These are phyloP conservation scores for Corythaeola cristata DNA, from an alignment of 2,113 vertebrate species.

Conservation along the genomic window DNA sequence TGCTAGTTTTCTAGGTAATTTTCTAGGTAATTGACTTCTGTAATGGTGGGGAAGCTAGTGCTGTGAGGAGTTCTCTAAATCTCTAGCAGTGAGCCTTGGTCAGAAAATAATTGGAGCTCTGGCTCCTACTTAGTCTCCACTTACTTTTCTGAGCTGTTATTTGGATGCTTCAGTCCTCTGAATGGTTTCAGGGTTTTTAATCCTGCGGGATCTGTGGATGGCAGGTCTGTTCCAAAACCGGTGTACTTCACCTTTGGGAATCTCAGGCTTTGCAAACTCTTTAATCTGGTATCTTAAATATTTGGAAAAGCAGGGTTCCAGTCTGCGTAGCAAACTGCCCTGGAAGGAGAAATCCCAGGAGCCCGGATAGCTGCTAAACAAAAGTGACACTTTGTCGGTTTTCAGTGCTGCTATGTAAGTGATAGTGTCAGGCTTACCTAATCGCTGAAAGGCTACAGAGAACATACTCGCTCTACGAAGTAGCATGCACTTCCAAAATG, in stretches of 20 bases:
- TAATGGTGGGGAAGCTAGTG: not conserved
- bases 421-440: not conserved
- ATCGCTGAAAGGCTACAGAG: not conserved
- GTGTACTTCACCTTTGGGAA: not conserved
- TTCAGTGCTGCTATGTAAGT: not conserved
- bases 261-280: not conserved
- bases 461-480: not conserved
- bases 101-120: constrained; percentile 8
- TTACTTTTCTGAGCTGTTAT: not conserved
- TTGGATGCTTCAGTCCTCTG: not conserved
- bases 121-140: not conserved
- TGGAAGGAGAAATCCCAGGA: not conserved
- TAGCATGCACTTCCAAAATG: not conserved
- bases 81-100: not conserved
- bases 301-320: not conserved
- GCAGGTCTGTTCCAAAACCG: not conserved
- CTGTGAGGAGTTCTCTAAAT: constrained; percentile 7
- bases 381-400: not conserved
- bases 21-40: constrained; percentile 38
- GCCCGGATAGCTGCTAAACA: not conserved
- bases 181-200: not conserved
- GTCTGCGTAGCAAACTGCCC: not conserved
- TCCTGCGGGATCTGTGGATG: not conserved
- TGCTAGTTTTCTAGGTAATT: constrained; percentile 21
- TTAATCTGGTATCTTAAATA: not conserved